Evolutionary conservation across 2,888 invertebrate genomes (phyloP).

Genomic region (Cylloceria caligata): DNA sequence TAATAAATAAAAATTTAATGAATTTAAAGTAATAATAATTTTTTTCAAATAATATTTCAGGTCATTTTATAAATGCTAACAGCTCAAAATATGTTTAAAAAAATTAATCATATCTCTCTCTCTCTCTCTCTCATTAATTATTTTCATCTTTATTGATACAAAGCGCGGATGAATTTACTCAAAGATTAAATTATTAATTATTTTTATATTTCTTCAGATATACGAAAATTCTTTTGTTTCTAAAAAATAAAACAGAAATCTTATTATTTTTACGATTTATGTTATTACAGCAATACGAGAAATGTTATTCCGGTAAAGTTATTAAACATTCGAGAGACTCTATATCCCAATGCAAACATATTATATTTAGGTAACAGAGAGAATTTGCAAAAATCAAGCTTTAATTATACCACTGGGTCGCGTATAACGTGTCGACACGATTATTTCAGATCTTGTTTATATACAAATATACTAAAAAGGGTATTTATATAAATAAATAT

Average conservation of each 20-base stretch:
- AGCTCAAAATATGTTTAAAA: too few species aligned
- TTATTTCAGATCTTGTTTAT: not conserved
- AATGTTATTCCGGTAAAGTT: conserved; percentile 3
- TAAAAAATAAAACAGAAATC: not conserved
- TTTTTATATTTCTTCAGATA: not conserved
- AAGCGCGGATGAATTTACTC: too few species aligned
- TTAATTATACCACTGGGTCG: conserved; percentile 13
- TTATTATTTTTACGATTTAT: not conserved
- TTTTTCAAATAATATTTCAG: too few species aligned
- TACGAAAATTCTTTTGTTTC: not conserved
- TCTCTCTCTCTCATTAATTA: too few species aligned
- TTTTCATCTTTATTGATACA: too few species aligned
- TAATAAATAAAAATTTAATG: too few species aligned
- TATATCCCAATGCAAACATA: conserved; percentile 13
- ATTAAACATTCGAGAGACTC: not conserved
- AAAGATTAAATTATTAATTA: too few species aligned
- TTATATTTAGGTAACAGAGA: conserved; percentile 11
- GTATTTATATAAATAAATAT: conserved; percentile 21
- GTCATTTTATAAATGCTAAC: too few species aligned
- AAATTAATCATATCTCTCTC: too few species aligned
- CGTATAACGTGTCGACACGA: conserved; percentile 25
- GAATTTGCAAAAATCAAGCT: conserved; percentile 30
- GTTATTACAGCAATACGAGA: conserved; percentile 3
- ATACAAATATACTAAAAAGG: conserved; percentile 11
- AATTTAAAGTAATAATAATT: too few species aligned